A percentile compares a stretch with the other conserved stretches of the same genome.
Conservation (phyloP, 2,888 invertebrate species). For the Acleris sparsana region DNA sequence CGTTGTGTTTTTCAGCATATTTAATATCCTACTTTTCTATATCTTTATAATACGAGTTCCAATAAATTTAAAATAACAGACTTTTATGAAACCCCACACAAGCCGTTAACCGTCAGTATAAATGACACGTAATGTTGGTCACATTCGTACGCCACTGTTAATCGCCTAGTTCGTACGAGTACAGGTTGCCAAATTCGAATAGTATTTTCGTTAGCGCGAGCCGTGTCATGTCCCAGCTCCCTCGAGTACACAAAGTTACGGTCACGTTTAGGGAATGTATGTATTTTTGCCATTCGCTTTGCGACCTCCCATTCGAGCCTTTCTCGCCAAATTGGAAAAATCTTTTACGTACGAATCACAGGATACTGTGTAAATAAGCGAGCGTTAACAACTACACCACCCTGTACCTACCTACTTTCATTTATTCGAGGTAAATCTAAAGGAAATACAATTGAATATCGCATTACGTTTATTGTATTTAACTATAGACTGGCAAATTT, state of each 20-base stretch:
- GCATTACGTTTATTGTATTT: too few species aligned
- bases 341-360: slow-evolving; percentile 61
- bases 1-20: too few species aligned
- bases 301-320: slow-evolving; percentile 63
- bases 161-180: not conserved
- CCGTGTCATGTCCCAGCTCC: slow-evolving; percentile 33
- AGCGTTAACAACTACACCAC: slow-evolving; percentile 4
- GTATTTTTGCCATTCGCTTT: slow-evolving; percentile 70
- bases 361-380: slow-evolving; percentile 59
- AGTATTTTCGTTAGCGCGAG: slow-evolving; percentile 29
- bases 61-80: too few species aligned
- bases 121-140: not conserved
- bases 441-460: not conserved
- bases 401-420: not conserved
- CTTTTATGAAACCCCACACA: too few species aligned
- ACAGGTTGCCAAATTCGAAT: slow-evolving; percentile 4
- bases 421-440: slow-evolving; percentile 1
- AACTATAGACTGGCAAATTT: too few species aligned
- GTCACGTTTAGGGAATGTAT: slow-evolving; percentile 45
- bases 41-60: too few species aligned
- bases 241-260: slow-evolving; percentile 33
- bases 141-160: not conserved
- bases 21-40: too few species aligned
- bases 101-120: not conserved
- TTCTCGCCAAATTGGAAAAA: slow-evolving; percentile 72